Percentiles rank a stretch among this genome's conserved stretches.
Evolutionary conservation across 2,797 vertebrate genomes (phyloP).

Genomic region (Premnoplex brunnescens): DNA sequence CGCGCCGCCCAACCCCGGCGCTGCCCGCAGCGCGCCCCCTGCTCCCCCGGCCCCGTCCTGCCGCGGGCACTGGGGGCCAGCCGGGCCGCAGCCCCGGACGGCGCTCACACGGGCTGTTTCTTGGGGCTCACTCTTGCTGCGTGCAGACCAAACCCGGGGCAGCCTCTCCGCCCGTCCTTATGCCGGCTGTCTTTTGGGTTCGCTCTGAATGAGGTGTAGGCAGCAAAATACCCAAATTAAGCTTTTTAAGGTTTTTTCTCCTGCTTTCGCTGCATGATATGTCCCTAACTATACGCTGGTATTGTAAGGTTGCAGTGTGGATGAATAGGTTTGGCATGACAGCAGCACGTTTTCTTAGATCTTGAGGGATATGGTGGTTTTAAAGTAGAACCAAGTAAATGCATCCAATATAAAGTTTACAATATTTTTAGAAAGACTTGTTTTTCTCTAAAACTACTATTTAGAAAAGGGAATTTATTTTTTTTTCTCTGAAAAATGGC

Average conservation of each 20-base stretch:
- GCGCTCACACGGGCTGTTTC: not conserved
- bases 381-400: conserved; percentile 16
- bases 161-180: not conserved
- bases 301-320: not conserved
- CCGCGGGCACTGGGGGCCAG: not conserved
- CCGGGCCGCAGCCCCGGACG: not conserved
- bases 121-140: not conserved
- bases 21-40: not conserved
- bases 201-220: not conserved
- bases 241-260: not conserved
- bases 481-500: not conserved
- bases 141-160: not conserved
- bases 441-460: not conserved
- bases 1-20: not conserved
- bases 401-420: not conserved
- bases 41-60: not conserved
- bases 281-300: not conserved
- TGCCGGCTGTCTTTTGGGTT: not conserved
- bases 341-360: not conserved
- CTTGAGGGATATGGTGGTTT: not conserved
- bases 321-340: not conserved
- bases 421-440: not conserved
- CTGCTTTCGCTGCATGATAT: not conserved
- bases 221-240: not conserved
- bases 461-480: not conserved